Conservation (phyloP, 2,797 vertebrate genomes). For the Atherinosoma microstoma region DNA sequence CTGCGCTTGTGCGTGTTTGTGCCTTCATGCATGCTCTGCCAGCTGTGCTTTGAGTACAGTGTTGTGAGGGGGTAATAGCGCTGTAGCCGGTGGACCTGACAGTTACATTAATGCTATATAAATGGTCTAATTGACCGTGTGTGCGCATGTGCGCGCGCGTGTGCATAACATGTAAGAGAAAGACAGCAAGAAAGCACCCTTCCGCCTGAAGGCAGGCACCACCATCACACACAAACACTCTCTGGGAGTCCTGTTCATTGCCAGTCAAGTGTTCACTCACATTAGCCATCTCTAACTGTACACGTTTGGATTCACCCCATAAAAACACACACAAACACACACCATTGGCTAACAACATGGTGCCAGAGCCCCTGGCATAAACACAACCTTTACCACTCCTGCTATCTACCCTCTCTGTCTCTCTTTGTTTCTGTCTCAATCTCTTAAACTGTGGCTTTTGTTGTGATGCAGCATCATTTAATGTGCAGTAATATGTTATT, state of each 20-base stretch:
- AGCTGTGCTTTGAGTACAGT: constrained; percentile 55
- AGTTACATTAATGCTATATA: constrained; percentile 68
- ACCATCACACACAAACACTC: constrained; percentile 37
- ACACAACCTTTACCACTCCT: constrained; percentile 71
- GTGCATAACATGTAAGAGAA: neutral
- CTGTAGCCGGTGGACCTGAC: constrained; percentile 65
- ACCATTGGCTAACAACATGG: constrained; percentile 51
- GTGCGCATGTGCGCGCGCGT: constrained; percentile 23
- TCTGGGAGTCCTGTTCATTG: constrained; percentile 46
- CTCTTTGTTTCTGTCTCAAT: constrained; percentile 27
- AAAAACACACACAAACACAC: constrained; percentile 41
- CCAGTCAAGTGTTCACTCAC: constrained; percentile 64
- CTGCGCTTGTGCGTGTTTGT: no score
- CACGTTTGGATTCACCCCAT: constrained; percentile 43
- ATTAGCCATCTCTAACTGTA: constrained; percentile 55
- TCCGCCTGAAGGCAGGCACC: constrained; percentile 39
- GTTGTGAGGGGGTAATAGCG: constrained; percentile 44
- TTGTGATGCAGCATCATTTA: constrained; percentile 31
- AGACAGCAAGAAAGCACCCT: constrained; percentile 14
- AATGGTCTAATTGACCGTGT: constrained; percentile 67
- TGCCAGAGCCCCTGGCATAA: constrained; percentile 68
- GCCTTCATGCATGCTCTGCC: constrained; percentile 11
- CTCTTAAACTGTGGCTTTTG: constrained; percentile 35
- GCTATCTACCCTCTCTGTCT: constrained; percentile 50
- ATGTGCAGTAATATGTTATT: constrained; percentile 19